A percentile compares a stretch with the other conserved stretches of the same genome.
phyloP scores from a whole-genome alignment of 2,888 invertebrate species.

The Plebejus argus region DNA sequence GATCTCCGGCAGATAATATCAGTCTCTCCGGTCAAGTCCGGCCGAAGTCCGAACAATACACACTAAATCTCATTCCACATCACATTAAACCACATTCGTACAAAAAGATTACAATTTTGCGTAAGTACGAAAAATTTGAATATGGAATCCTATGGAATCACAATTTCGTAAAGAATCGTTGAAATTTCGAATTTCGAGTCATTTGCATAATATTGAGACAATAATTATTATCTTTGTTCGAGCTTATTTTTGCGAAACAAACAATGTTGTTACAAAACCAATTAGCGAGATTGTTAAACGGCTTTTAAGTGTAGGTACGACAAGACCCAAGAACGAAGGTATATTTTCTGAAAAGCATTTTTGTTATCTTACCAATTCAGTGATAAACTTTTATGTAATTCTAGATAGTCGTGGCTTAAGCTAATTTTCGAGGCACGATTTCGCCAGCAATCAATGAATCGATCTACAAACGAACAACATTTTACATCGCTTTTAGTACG shows the following conservation, averaged over 20 bases:
- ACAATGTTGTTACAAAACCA: not conserved
- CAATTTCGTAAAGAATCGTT: not conserved
- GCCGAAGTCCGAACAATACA: constrained; percentile 21
- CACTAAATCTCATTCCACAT: constrained; percentile 17
- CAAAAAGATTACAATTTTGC: constrained; percentile 12
- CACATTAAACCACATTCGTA: constrained; percentile 16
- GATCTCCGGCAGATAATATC: constrained; percentile 24
- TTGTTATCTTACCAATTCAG: not conserved
- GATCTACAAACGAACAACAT: constrained; percentile 62
- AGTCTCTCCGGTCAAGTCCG: not conserved
- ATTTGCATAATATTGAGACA: not conserved
- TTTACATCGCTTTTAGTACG: constrained; percentile 48
- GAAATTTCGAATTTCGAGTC: not conserved
- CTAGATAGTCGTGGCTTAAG: constrained; percentile 43
- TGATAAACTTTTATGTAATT: not conserved
- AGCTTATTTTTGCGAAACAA: not conserved
- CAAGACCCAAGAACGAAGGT: too few relatives aligned
- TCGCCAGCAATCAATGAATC: constrained; percentile 72
- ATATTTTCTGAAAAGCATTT: not conserved
- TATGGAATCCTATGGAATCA: not conserved
- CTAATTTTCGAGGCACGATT: constrained; percentile 64
- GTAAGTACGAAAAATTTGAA: constrained; percentile 1
- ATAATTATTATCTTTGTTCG: not conserved
- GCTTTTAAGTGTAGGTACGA: too few relatives aligned
- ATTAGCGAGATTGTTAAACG: not conserved